Base-by-base conservation (phyloP, 2,797 vertebrate genomes). In the Rhodeus uyekii region DNA sequence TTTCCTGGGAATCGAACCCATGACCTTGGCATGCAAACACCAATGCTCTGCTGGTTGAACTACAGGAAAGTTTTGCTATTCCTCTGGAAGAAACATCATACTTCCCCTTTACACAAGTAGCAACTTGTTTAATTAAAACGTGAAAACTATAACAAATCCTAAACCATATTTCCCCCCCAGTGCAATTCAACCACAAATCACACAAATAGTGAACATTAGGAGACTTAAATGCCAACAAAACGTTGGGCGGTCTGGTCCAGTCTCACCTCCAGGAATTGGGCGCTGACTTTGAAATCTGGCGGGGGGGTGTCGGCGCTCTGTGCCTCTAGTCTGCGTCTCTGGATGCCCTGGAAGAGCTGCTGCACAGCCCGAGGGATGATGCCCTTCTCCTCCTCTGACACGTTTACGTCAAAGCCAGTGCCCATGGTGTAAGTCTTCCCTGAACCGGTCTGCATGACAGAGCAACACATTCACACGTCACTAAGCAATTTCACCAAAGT, bases 251-350 rank as follows among this genome's bases (percentile, higher is more conserved):
- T 38, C 22, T 78, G 19, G 19, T 8, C 8, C 7, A 68, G 29
- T 53, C 93, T 24, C 88, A 99, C 98, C 97, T 99, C 98, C 60
- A 99, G 93, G 90, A 99, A 99, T 90, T 99, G 98, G 36, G 98
- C 97, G 80, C 95, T 99, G 95, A 99, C 97, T 98, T 99, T 99
- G 89, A 99, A 99, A 86, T 98, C 97, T 0, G 98, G 97, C 0
- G 94, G 93, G 0, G 94, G 91, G 42, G 82, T 4, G 0, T 96
- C 95, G 0, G 88, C 87, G 19, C 94, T 92, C 90, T 93, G 95
- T 0, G 97, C 95, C 0, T 73, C 91, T 0, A 19, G 78, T 86
- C 88, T 94, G 72, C 96, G 93, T 83, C 83, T 93, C 22, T 96
- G 92, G 13, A 99, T 98, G 85, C 97, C 97, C 8, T 94, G 90